Percentiles rank a stretch among this genome's conserved stretches.
These are phyloP conservation scores for Idaea aversata DNA, from an alignment of 2,888 invertebrate species.

Conservation along the genomic window DNA sequence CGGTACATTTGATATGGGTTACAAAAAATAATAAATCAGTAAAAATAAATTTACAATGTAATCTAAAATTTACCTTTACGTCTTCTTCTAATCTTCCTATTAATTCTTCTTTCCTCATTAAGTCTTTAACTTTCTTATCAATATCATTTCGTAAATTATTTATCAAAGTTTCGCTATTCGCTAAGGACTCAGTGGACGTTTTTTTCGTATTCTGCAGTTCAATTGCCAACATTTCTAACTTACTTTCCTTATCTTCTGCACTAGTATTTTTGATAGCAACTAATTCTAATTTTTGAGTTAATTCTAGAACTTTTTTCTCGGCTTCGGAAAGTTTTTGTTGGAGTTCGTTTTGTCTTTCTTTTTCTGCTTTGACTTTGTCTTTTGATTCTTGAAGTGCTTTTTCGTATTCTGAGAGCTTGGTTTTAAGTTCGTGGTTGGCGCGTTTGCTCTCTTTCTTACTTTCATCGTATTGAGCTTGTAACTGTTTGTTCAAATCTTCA, in stretches of 20 bases:
- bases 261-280: slow-evolving; percentile 62
- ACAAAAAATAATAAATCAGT: neutral
- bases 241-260: slow-evolving; percentile 62
- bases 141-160: slow-evolving; percentile 61
- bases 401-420: slow-evolving; percentile 79
- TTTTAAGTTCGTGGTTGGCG: slow-evolving; percentile 74
- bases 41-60: neutral
- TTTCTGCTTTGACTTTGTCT: slow-evolving; percentile 59
- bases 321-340: slow-evolving; percentile 59
- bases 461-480: slow-evolving; percentile 67
- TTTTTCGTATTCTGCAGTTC: slow-evolving; percentile 68
- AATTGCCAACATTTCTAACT: slow-evolving; percentile 64
- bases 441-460: slow-evolving; percentile 72
- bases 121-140: slow-evolving; percentile 61
- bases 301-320: slow-evolving; percentile 57
- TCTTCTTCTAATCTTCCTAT: slow-evolving; percentile 65
- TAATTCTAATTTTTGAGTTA: slow-evolving; percentile 69
- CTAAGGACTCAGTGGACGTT: slow-evolving; percentile 53
- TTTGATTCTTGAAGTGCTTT: slow-evolving; percentile 62
- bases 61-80: slow-evolving; percentile 52
- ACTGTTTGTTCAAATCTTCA: slow-evolving; percentile 70
- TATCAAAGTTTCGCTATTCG: slow-evolving; percentile 59
- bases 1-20: neutral
- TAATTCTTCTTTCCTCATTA: slow-evolving; percentile 62
- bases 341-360: slow-evolving; percentile 60